Evolutionary conservation across 2,797 vertebrate genomes (phyloP).

Genomic region (Naso thynnoides): DNA sequence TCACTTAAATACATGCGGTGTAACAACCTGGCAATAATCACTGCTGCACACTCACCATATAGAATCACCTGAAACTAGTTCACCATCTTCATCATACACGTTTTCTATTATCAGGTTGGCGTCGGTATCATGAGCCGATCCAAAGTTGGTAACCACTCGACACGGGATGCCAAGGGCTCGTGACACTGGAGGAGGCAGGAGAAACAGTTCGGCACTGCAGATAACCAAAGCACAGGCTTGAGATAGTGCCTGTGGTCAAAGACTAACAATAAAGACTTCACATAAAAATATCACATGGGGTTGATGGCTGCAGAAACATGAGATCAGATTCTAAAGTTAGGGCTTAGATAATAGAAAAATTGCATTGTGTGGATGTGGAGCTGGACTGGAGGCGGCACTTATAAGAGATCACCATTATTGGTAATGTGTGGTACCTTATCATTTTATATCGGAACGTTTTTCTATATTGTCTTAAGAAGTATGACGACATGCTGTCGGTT

Average conservation of each 20-base stretch:
- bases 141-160: slow-evolving; percentile 91
- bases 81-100: slow-evolving; percentile 71
- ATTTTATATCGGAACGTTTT: not conserved
- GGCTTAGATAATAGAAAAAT: not conserved
- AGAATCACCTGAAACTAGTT: slow-evolving; percentile 71
- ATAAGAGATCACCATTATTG: not conserved
- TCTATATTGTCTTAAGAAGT: not conserved
- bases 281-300: not conserved
- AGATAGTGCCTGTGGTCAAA: slow-evolving; percentile 21
- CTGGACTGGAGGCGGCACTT: too few relatives aligned
- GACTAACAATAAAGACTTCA: slow-evolving; percentile 9
- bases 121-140: slow-evolving; percentile 89
- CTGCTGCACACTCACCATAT: slow-evolving; percentile 77
- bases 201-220: slow-evolving; percentile 22
- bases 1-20: too few relatives aligned
- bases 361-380: too few relatives aligned
- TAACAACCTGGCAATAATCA: too few relatives aligned
- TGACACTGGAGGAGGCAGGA: slow-evolving; percentile 72
- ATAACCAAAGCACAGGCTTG: slow-evolving; percentile 2
- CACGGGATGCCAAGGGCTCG: slow-evolving; percentile 88
- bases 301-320: not conserved
- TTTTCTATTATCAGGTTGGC: slow-evolving; percentile 89
- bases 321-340: slow-evolving; percentile 20
- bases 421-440: not conserved
- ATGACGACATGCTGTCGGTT: not conserved